Evolutionary conservation across 1,140 invertebrate genomes (phyloP).

Genomic region (Lucilia cuprina): DNA sequence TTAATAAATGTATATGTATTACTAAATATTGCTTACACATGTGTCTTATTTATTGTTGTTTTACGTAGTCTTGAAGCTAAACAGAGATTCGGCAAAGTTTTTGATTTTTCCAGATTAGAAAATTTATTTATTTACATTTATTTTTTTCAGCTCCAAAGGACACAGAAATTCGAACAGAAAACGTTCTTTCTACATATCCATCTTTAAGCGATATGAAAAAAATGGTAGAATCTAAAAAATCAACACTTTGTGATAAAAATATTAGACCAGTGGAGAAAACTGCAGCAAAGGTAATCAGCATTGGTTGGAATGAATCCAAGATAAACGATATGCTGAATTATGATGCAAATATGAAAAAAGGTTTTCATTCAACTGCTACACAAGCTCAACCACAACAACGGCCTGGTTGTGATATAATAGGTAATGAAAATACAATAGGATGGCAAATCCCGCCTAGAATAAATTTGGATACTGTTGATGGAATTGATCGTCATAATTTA

Average conservation of each 20-base stretch:
- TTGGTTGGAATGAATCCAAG: constrained; percentile 54
- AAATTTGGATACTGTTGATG: constrained; percentile 56
- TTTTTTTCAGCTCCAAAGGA: neutral
- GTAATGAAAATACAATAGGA: constrained; percentile 41
- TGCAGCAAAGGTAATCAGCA: constrained; percentile 47
- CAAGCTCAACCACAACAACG: constrained; percentile 50
- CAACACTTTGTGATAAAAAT: constrained; percentile 50
- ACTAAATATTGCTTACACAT: neutral
- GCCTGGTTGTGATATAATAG: neutral
- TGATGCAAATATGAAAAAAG: constrained; percentile 40
- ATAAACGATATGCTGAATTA: constrained; percentile 57
- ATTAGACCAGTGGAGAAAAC: constrained; percentile 42
- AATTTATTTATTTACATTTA: neutral
- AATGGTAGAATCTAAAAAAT: constrained; percentile 49
- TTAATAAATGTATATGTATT: too few species aligned
- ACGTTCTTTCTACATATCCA: constrained; percentile 47
- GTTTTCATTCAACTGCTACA: constrained; percentile 40
- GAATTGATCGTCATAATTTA: constrained; percentile 49
- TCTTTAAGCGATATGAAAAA: constrained; percentile 56
- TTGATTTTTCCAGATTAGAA: too few species aligned
- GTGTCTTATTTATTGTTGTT: neutral
- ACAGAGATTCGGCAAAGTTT: too few species aligned
- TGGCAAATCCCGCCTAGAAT: constrained; percentile 53
- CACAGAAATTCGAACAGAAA: neutral
- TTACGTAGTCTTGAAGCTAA: neutral